phyloP scores from a whole-genome alignment of 1,140 invertebrate species.

The Gryllus bimaculatus region DNA sequence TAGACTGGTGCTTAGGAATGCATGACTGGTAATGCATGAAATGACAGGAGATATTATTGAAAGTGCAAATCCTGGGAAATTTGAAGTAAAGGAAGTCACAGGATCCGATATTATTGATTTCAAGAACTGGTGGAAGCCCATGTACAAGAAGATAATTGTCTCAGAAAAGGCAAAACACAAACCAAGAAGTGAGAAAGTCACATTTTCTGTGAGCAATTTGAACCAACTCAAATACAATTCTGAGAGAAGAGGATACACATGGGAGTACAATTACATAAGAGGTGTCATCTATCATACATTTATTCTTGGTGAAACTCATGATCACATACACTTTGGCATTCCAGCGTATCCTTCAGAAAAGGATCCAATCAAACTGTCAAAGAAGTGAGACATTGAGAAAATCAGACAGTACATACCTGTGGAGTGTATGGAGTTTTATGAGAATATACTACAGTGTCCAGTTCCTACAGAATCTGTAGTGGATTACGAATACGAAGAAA shows the following conservation, averaged over 20 bases:
- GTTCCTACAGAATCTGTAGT: too few relatives aligned
- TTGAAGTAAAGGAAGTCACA: slow-evolving; percentile 7
- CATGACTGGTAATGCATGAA: slow-evolving; percentile 2
- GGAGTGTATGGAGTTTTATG: too few relatives aligned
- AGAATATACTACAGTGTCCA: too few relatives aligned
- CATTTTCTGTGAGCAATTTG: background rate
- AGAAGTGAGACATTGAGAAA: too few relatives aligned
- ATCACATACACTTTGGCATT: background rate
- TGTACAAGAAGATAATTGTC: background rate
- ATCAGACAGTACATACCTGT: too few relatives aligned
- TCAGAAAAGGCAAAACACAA: background rate
- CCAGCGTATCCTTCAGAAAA: background rate
- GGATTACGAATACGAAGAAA: too few relatives aligned
- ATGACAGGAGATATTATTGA: background rate
- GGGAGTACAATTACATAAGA: background rate
- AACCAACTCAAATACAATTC: too few relatives aligned
- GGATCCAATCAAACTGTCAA: too few relatives aligned
- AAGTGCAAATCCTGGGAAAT: background rate
- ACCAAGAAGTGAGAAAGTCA: background rate
- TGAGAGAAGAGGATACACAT: too few relatives aligned
- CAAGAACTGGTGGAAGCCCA: background rate
- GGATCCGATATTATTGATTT: slow-evolving; percentile 8
- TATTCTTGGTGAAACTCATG: background rate
- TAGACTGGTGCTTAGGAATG: too few relatives aligned
- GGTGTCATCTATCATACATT: background rate